These are phyloP conservation scores for Rotaria socialis DNA, from an alignment of 2,888 invertebrate species.

Conservation along the genomic window DNA sequence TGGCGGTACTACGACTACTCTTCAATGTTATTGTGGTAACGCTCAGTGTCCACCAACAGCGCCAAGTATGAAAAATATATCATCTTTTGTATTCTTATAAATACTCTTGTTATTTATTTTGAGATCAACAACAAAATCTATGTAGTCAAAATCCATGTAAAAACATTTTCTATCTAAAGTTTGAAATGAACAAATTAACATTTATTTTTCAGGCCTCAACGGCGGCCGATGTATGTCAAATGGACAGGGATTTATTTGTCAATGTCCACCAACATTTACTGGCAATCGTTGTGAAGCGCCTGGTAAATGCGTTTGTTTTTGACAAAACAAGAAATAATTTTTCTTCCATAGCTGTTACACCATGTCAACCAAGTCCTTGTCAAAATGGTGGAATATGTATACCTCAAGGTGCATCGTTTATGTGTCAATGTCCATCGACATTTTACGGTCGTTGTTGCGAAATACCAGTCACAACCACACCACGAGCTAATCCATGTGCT, in stretches of 20 bases:
- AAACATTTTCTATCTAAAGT: not conserved
- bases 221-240: not conserved
- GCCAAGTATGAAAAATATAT: not conserved
- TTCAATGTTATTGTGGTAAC: not conserved
- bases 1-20: not conserved
- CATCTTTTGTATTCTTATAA: too few species aligned
- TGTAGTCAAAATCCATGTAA: constrained; percentile 17
- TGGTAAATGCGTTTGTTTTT: not conserved
- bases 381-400: not conserved
- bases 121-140: not conserved
- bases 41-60: not conserved
- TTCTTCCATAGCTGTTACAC: not conserved
- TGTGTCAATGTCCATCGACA: not conserved
- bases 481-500: not conserved
- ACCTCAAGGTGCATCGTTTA: not conserved
- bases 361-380: constrained; percentile 22
- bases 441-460: not conserved
- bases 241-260: not conserved
- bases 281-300: constrained; percentile 34
- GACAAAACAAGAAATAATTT: not conserved
- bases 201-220: not conserved
- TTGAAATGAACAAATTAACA: not conserved
- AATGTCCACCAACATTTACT: not conserved
- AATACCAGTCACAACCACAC: not conserved
- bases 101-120: not conserved